Evolutionary conservation across 2,113 vertebrate species (phyloP).

Genomic region (Accipiter virgatus): DNA sequence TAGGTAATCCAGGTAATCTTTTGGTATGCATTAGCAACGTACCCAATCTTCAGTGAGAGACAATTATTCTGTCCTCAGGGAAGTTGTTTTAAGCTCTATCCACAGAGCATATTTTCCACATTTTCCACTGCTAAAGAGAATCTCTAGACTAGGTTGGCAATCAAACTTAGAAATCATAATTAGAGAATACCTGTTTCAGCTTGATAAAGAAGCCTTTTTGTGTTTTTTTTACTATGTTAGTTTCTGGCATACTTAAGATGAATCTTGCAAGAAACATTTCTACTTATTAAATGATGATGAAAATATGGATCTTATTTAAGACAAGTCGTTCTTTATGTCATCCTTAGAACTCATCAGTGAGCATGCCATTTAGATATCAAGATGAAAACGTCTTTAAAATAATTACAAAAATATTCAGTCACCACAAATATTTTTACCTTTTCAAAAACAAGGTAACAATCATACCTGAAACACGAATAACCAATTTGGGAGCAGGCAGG

Average conservation of each 20-base stretch:
- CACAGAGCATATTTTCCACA: not conserved
- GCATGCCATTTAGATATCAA: not conserved
- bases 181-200: not conserved
- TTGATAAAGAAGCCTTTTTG: not conserved
- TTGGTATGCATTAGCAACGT: not conserved
- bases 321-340: not conserved
- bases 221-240: not conserved
- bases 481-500: not conserved
- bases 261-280: not conserved
- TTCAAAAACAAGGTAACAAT: not conserved
- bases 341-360: not conserved
- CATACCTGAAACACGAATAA: not conserved
- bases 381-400: not conserved
- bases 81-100: not conserved
- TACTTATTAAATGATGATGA: not conserved
- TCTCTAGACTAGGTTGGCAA: not conserved
- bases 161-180: not conserved
- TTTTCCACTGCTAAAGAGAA: not conserved
- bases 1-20: not conserved
- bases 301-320: not conserved
- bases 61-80: not conserved
- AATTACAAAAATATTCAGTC: not conserved
- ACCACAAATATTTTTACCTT: not conserved
- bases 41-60: not conserved
- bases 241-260: not conserved